Base-by-base conservation (phyloP, 2,113 vertebrate species). In the Hydrolagus affinis region DNA sequence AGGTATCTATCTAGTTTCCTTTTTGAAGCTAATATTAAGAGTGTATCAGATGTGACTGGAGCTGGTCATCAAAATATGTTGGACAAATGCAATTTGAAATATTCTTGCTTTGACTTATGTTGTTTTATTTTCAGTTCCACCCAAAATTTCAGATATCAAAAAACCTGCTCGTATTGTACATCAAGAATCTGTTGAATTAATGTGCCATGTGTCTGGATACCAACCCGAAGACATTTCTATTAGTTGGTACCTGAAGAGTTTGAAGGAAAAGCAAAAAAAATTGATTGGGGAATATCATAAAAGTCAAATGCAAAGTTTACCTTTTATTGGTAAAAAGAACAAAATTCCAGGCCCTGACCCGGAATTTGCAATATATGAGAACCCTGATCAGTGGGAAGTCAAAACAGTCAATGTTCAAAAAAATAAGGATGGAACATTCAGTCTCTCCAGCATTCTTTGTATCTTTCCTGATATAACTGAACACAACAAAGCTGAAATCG, bases 61-160 rank as follows among this genome's bases (percentile, higher is more conserved):
- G 44, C 44, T 44, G 44, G 2, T 44, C 44, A 44, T 44, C 1
- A 44, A 44, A 44, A 44, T 44, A 44, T 44, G 44, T 14, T 78
- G 10, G 60, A 83, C 6, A 17, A 30, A 83, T 64, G 8, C 62
- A 66, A 19, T 17, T 68, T 83, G 60, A 83, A 28, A 83, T 66
- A 6, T 83, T 17, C n/a, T 72, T 1, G 23, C 12, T 62, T 78
- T n/a, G 4, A 69, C 44, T 44, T 44, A 69, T 69, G 17, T 83
- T 64, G 15, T 11, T 66, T 62, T 64, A 64, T 80, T 83, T 60
- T 59, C 62, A 83, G 78, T 83, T 83, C 57, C 25, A 21, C 78
- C 78, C 17, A 32, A 68, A 6, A 17, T 83, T 28, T 83, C 60
- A 21, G 25, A 64, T 17, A 66, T 83, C 66, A 60, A 83, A 56